Evolutionary conservation across 1,140 invertebrate species (phyloP).

Genomic region (Drosophila quadrilineata): DNA sequence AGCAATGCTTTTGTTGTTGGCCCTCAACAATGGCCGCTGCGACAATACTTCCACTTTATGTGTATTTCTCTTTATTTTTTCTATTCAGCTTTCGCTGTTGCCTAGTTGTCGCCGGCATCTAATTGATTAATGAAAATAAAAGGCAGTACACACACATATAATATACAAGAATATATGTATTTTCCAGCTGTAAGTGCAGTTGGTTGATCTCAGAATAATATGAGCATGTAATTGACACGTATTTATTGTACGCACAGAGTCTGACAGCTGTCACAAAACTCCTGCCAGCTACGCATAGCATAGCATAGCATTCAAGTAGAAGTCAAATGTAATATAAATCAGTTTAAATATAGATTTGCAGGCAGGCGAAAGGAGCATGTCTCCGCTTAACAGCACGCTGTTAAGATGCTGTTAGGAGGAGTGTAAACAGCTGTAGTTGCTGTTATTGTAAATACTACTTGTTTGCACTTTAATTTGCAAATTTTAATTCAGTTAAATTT

Average conservation of each 20-base stretch:
- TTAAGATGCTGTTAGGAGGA: no score
- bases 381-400: no score
- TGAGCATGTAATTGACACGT: conserved; percentile 31
- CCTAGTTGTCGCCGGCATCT: conserved; percentile 47
- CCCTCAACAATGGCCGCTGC: conserved; percentile 44
- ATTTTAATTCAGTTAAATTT: no score
- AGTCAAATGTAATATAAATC: neutral
- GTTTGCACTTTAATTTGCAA: no score
- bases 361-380: no score
- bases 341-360: neutral
- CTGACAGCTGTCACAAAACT: conserved; percentile 12
- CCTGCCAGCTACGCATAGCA: neutral
- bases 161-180: conserved; percentile 34
- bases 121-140: conserved; percentile 73
- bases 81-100: conserved; percentile 9
- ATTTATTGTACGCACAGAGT: conserved; percentile 22
- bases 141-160: conserved; percentile 17
- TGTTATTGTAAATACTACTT: no score
- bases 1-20: conserved; percentile 37
- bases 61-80: conserved; percentile 20
- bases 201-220: conserved; percentile 20
- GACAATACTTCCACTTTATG: conserved; percentile 39
- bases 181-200: conserved; percentile 27
- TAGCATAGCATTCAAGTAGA: neutral
- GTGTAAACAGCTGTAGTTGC: no score